phyloP scores from a whole-genome alignment of 2,113 vertebrate species.

The Toxostoma redivivum region DNA sequence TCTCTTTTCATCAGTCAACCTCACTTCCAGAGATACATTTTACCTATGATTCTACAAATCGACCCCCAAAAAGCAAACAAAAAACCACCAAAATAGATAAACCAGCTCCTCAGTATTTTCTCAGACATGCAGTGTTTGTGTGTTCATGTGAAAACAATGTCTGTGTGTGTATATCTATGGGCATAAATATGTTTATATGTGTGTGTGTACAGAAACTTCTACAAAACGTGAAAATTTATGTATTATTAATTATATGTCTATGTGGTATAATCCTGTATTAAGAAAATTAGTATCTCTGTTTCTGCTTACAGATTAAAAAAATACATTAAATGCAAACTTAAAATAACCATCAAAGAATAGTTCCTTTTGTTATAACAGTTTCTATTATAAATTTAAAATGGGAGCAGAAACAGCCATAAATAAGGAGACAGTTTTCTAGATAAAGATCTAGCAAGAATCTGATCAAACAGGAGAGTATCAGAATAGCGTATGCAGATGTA shows the following conservation, averaged over 20 bases:
- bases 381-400: background rate
- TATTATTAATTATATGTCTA: background rate
- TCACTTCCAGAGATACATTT: background rate
- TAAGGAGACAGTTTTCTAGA: background rate
- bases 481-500: background rate
- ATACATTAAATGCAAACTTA: background rate
- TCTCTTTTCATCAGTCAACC: background rate
- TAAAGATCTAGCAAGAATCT: background rate
- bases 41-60: background rate
- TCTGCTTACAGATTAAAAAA: background rate
- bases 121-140: background rate
- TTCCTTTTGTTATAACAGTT: background rate
- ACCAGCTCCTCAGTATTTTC: background rate
- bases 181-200: background rate
- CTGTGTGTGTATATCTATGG: rapidly evolving
- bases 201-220: background rate
- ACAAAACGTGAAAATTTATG: background rate
- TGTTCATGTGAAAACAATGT: background rate
- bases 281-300: background rate
- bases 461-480: background rate
- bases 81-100: no score
- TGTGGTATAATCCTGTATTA: background rate
- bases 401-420: background rate
- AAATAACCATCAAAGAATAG: background rate
- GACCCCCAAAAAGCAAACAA: background rate